Evolutionary conservation across 1,140 invertebrate genomes (phyloP).

Genomic region (Hycleus cichorii): DNA sequence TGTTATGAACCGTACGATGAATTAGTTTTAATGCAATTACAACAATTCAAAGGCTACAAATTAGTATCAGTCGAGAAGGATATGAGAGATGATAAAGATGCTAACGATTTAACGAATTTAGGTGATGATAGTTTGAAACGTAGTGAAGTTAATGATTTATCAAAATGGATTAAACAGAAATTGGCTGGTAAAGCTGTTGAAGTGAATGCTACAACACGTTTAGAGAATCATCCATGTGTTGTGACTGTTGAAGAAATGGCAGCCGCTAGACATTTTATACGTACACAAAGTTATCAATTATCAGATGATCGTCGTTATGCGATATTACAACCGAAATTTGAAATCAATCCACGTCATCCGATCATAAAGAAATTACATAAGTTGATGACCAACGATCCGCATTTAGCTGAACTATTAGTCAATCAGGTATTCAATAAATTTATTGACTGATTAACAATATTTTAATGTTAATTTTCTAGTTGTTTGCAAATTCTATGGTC

Average conservation of each 20-base stretch:
- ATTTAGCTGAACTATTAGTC: constrained; percentile 75
- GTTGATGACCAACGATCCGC: constrained; percentile 64
- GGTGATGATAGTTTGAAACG: constrained; percentile 58
- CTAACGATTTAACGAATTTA: constrained; percentile 49
- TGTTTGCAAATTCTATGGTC: constrained; percentile 93
- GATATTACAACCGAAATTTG: constrained; percentile 81
- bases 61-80: constrained; percentile 92
- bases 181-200: constrained; percentile 71
- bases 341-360: constrained; percentile 89
- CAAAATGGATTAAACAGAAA: constrained; percentile 68
- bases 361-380: constrained; percentile 83
- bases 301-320: constrained; percentile 80
- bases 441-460: constrained; percentile 4
- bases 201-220: constrained; percentile 72
- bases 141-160: constrained; percentile 65
- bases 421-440: constrained; percentile 61
- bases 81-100: constrained; percentile 65
- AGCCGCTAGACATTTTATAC: constrained; percentile 87
- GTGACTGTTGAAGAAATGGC: constrained; percentile 95
- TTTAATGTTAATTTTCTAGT: constrained; percentile 45
- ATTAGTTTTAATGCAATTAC: constrained; percentile 83
- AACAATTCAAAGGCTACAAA: constrained; percentile 70
- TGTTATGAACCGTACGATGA: constrained; percentile 96
- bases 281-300: constrained; percentile 77
- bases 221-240: constrained; percentile 88